A percentile compares a stretch with the other conserved stretches of the same genome.
These are phyloP conservation scores for Pungitius pungitius DNA, from an alignment of 2,113 vertebrate genomes.

Conservation along the genomic window DNA sequence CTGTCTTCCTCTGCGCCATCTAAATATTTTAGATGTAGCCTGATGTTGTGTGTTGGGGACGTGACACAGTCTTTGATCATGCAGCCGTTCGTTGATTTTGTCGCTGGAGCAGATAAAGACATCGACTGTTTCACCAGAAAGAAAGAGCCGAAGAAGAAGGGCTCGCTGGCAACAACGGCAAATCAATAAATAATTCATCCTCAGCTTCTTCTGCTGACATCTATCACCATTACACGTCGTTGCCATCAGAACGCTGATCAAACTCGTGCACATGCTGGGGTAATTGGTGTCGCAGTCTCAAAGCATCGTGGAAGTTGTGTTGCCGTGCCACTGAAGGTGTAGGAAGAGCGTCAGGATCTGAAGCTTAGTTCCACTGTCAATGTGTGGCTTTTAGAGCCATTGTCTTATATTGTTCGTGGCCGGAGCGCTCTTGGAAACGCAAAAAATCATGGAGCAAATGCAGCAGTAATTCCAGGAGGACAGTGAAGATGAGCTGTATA, in stretches of 20 bases:
- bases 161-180: constrained; percentile 54
- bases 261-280: constrained; percentile 3
- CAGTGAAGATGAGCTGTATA: constrained; percentile 38
- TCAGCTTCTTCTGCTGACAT: constrained; percentile 15
- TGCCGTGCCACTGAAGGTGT: neutral
- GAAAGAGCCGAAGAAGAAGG: constrained; percentile 47
- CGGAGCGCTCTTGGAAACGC: neutral
- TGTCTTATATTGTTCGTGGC: neutral
- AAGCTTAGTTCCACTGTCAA: neutral
- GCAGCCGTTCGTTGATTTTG: constrained; percentile 69
- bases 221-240: neutral
- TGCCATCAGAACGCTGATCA: neutral
- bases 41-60: constrained; percentile 61
- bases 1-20: constrained; percentile 68
- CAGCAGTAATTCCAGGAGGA: constrained; percentile 30
- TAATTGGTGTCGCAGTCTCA: neutral
- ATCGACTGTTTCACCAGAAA: constrained; percentile 60
- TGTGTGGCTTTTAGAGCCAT: neutral
- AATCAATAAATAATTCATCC: constrained; percentile 65
- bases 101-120: constrained; percentile 50
- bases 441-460: constrained; percentile 19
- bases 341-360: neutral
- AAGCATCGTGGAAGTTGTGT: neutral
- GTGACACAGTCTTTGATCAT: constrained; percentile 69
- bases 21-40: constrained; percentile 76